phyloP scores from a whole-genome alignment of 1,140 invertebrate genomes.

The Drosophila pandora region DNA sequence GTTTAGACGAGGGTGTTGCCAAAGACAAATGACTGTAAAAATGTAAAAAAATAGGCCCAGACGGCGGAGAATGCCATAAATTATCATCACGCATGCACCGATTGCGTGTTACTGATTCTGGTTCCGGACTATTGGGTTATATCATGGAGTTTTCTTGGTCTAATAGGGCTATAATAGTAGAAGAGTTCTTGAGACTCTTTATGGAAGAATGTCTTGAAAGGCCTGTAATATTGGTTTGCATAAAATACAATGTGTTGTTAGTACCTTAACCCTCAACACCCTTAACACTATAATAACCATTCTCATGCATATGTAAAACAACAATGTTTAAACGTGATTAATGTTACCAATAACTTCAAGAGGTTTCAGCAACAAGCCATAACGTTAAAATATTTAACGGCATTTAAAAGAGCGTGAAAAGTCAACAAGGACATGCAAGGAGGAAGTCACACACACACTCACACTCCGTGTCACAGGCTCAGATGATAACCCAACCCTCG shows the following conservation, averaged over 20 bases:
- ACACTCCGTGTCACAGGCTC: slow-evolving; percentile 7
- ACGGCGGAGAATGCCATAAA: slow-evolving; percentile 54
- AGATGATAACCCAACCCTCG: slow-evolving; percentile 48
- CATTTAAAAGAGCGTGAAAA: slow-evolving; percentile 83
- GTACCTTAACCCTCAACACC: too few relatives aligned
- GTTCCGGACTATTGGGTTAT: slow-evolving; percentile 39
- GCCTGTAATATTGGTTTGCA: too few relatives aligned
- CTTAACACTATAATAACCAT: background rate
- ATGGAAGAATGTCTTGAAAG: background rate
- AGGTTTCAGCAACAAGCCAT: slow-evolving; percentile 19
- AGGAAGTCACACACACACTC: slow-evolving; percentile 46
- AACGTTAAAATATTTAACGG: slow-evolving; percentile 58
- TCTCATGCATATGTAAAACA: background rate
- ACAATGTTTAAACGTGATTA: slow-evolving; percentile 35
- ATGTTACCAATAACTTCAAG: slow-evolving; percentile 24
- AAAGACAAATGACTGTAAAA: slow-evolving; percentile 69
- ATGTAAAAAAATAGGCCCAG: slow-evolving; percentile 26
- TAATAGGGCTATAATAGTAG: background rate
- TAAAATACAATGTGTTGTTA: too few relatives aligned
- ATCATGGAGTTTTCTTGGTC: slow-evolving; percentile 2
- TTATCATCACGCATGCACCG: slow-evolving; percentile 57
- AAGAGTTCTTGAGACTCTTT: too few relatives aligned
- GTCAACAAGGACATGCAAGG: slow-evolving; percentile 68
- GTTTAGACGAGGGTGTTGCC: slow-evolving; percentile 29
- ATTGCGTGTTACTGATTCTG: slow-evolving; percentile 24